Base-by-base conservation (phyloP, 2,113 vertebrate genomes). In the Barbus barbus region DNA sequence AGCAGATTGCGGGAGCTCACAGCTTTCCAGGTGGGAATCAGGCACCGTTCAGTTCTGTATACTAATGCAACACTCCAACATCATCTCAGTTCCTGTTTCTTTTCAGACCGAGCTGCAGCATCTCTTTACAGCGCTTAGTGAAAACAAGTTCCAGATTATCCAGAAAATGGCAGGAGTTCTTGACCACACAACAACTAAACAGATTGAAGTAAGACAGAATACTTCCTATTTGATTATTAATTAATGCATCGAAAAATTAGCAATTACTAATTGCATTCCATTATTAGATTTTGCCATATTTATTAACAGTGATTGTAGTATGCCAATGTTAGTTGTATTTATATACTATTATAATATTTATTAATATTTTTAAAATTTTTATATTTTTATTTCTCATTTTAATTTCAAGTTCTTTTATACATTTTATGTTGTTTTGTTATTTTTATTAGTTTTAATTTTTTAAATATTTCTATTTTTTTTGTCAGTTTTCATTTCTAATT, bases 51-150 rank as follows among this genome's bases (percentile, higher is more conserved):
- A 78, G 22, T 28, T 12, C 16, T 2, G 73, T 48, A 22, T 9
- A 6, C 31, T 0, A 31, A n/a, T 20, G 16, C 28, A 53, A 18
- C 38, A 6, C 24, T 7, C 2, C 9, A 9, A 14, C 9, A 12
- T 83, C 7, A 20, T 46, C 38, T 76, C 8, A 81, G 18, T 46
- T 38, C 6, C 26, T 58, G 56, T 77, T 76, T 87, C 58, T 69
- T 92, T 75, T 11, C 77, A 99, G 98, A 97, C 95, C 90, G 97
- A 99, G 84, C 87, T 99, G 89, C 96, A 96, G 90, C 86, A 96
- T 87, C 91, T 99, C 83, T 95, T 95, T 85, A 94, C 96, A 1
- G 95, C 95, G 0, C 89, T 99, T 89, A 92, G 93, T 71, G 97
- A 99, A 90, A 96, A 90, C 82, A 99, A 97, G 81, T 97, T 96